A percentile compares a stretch with the other conserved stretches of the same genome.
Evolutionary conservation across 1,140 invertebrate species (phyloP).

Genomic region (Pygmarrhopalites habei): DNA sequence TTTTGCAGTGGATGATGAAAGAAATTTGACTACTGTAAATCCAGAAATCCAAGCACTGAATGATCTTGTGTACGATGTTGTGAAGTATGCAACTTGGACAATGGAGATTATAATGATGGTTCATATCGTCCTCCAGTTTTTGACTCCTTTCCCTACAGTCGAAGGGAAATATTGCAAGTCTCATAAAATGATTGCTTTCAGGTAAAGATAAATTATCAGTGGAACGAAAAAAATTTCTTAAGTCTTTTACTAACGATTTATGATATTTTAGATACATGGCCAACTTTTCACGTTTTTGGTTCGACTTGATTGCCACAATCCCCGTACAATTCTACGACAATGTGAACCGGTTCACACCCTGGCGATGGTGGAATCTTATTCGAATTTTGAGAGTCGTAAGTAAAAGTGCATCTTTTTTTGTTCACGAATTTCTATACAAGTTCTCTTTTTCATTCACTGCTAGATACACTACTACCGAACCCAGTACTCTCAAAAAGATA

Average conservation of each 20-base stretch:
- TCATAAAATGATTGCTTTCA: background rate
- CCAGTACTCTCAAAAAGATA: background rate
- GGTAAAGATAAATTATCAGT: background rate
- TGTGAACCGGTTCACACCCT: background rate
- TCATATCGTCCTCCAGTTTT: constrained; percentile 1
- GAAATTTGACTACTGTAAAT: too few species aligned
- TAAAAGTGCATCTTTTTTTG: background rate
- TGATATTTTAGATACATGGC: background rate
- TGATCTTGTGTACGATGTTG: background rate
- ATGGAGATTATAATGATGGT: background rate
- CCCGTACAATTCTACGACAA: background rate
- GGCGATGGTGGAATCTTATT: background rate
- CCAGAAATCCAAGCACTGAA: too few species aligned
- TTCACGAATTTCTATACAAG: background rate
- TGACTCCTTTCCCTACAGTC: constrained; percentile 2
- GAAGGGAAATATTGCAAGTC: constrained; percentile 7
- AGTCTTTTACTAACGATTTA: background rate
- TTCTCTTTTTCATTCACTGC: background rate
- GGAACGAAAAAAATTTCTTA: background rate
- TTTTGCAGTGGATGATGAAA: background rate
- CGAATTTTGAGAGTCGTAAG: background rate
- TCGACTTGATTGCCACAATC: background rate
- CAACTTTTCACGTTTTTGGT: background rate
- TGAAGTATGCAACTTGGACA: background rate
- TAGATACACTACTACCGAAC: background rate